These are phyloP conservation scores for Merluccius polli DNA, from an alignment of 2,797 vertebrate species.

Conservation along the genomic window DNA sequence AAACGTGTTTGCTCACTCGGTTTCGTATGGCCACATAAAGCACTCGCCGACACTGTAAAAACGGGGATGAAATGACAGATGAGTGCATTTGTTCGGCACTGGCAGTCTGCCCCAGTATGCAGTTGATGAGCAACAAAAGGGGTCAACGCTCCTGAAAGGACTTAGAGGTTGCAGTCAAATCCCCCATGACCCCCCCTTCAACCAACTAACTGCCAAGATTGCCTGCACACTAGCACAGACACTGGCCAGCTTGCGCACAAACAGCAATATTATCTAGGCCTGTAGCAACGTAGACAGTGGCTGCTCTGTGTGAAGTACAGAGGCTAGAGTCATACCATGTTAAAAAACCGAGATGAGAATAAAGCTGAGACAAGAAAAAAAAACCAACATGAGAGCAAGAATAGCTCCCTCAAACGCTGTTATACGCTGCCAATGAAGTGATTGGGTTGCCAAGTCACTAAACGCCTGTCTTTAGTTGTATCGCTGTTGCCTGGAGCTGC, in stretches of 20 bases:
- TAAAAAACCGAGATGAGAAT: not conserved
- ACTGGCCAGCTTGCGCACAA: conserved; percentile 10
- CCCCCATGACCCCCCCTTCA: not conserved
- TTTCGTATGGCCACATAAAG: not conserved
- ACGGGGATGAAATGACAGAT: not conserved
- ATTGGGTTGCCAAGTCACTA: conserved; percentile 22
- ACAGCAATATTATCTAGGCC: not conserved
- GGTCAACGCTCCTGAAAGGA: conserved; percentile 16
- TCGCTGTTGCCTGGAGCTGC: not conserved
- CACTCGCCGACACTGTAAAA: not conserved
- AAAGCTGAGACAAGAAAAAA: conserved; percentile 5
- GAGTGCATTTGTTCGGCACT: conserved; percentile 5
- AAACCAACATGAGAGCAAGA: conserved; percentile 7
- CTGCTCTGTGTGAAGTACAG: conserved; percentile 1
- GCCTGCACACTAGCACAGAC: conserved; percentile 3
- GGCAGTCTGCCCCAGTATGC: conserved; percentile 7
- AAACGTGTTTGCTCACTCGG: not conserved
- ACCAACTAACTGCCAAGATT: conserved; percentile 7
- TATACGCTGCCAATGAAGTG: not conserved
- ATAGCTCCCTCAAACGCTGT: not conserved
- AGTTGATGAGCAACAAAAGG: conserved; percentile 25
- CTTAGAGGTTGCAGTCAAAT: not conserved
- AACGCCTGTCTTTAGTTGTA: conserved; percentile 24
- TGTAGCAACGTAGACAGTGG: conserved; percentile 1
- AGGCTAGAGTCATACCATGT: conserved; percentile 9